These are phyloP conservation scores for Eunapius fragilis DNA, from an alignment of 37 sponge, comb jelly and placozoan genomes.

Conservation along the genomic window DNA sequence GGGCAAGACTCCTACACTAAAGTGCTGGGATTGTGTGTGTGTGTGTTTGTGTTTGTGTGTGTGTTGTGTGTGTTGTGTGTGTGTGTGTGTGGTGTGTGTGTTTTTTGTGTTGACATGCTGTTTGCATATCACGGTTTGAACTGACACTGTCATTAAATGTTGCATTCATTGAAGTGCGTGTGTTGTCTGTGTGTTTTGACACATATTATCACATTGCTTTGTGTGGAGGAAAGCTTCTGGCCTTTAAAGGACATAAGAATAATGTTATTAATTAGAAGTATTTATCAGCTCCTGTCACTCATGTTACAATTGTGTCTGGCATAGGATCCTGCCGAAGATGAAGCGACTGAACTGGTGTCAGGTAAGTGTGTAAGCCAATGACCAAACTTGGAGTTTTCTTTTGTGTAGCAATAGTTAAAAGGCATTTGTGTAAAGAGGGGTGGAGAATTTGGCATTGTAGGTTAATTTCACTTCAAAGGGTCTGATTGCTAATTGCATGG, in stretches of 20 bases:
- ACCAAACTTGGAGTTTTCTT: neutral
- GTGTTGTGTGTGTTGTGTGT: constrained; percentile 1
- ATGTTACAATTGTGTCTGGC: neutral
- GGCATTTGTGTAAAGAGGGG: neutral
- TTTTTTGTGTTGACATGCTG: neutral
- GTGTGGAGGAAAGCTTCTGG: neutral
- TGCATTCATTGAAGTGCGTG: too few species aligned
- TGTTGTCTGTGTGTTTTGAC: neutral
- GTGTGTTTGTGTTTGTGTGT: neutral
- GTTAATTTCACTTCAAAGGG: neutral
- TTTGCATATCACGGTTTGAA: too few species aligned
- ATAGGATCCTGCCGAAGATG: neutral
- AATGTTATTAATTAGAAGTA: neutral
- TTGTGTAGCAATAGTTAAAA: neutral
- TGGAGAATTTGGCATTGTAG: neutral
- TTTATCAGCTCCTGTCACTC: neutral
- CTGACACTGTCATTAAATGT: too few species aligned
- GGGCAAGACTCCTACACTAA: neutral
- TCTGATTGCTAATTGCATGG: neutral
- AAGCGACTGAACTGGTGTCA: neutral
- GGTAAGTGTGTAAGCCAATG: neutral
- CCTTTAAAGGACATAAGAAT: neutral
- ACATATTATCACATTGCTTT: neutral
- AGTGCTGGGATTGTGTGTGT: neutral
- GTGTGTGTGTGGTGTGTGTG: neutral